A percentile compares a stretch with the other conserved stretches of the same genome.
phyloP scores from a whole-genome alignment of 2,113 vertebrate genomes.

The Mus musculus region GRCm39 chr4:32373001-32373500 shows the following conservation, averaged over 20 bases:
- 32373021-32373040: not conserved
- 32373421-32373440: slow-evolving; percentile 78
- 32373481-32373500: slow-evolving; percentile 76
- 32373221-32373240: slow-evolving; percentile 82
- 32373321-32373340: slow-evolving; percentile 67
- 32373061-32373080: not conserved
- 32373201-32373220: slow-evolving; percentile 77
- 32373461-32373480: slow-evolving; percentile 77
- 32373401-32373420: slow-evolving; percentile 87
- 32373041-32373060: not conserved
- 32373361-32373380: slow-evolving; percentile 81
- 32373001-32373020: not conserved
- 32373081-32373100: not conserved
- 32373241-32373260: slow-evolving; percentile 72
- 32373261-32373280: slow-evolving; percentile 29
- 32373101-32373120: not conserved
- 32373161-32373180: slow-evolving; percentile 74
- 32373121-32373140: not conserved
- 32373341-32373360: slow-evolving; percentile 76
- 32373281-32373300: slow-evolving; percentile 74
- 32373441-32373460: slow-evolving; percentile 77
- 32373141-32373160: slow-evolving; percentile 61
- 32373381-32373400: slow-evolving; percentile 81
- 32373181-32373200: slow-evolving; percentile 73
- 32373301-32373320: slow-evolving; percentile 66